Evolutionary conservation across 2,113 vertebrate genomes (phyloP).

Genomic region (Mustela lutreola): DNA sequence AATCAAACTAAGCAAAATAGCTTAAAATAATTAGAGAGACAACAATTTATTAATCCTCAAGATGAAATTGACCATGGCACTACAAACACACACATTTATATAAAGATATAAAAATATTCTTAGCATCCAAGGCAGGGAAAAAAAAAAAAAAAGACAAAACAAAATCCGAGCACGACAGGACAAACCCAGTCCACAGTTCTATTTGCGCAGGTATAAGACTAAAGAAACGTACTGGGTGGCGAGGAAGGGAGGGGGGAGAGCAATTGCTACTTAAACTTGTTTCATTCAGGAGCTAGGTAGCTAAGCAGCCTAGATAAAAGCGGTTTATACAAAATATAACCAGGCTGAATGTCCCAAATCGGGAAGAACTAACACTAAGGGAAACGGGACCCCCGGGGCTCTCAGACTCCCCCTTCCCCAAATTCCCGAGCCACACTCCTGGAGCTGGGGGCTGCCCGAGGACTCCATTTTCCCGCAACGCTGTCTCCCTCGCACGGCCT

Average conservation of each 20-base stretch:
- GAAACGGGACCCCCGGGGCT: background rate
- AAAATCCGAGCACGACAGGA: background rate
- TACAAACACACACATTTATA: background rate
- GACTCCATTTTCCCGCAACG: background rate
- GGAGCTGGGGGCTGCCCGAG: background rate
- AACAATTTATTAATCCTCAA: background rate
- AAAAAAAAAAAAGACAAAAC: background rate
- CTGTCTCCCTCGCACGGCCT: background rate
- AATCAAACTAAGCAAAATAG: background rate
- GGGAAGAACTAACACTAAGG: background rate
- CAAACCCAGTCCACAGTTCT: background rate
- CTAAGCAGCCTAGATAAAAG: background rate
- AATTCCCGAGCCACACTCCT: background rate
- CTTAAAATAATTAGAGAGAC: background rate
- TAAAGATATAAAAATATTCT: slow-evolving; percentile 28
- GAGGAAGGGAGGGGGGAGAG: background rate
- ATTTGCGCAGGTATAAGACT: slow-evolving; percentile 12
- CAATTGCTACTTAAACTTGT: background rate
- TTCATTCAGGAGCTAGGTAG: background rate
- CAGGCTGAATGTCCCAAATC: background rate
- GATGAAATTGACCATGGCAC: background rate
- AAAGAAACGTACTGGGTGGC: background rate
- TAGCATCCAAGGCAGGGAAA: background rate
- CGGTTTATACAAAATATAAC: background rate
- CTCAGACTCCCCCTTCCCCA: background rate